Percentiles rank a stretch among this genome's conserved stretches.
Conservation (phyloP, 2,113 vertebrate species). For the Eudyptes chrysolophus region DNA sequence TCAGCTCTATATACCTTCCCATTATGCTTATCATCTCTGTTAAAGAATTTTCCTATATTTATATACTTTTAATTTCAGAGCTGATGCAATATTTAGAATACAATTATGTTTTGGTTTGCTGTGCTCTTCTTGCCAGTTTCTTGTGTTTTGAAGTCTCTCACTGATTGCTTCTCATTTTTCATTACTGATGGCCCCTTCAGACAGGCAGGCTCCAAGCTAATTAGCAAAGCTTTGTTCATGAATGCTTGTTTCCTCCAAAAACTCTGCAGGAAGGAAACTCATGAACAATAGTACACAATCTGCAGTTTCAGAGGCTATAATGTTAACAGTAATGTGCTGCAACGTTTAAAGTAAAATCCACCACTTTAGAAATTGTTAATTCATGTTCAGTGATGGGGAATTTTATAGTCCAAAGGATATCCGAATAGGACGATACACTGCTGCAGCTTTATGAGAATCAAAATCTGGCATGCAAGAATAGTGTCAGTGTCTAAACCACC, state of each 20-base stretch:
- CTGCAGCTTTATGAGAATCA: not conserved
- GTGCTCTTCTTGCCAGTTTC: constrained; percentile 28
- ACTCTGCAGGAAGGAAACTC: constrained; percentile 52
- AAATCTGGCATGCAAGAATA: not conserved
- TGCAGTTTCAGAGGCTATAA: constrained; percentile 15
- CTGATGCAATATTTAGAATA: constrained; percentile 26
- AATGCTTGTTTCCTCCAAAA: constrained; percentile 56
- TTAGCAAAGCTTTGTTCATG: constrained; percentile 65
- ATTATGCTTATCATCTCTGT: not conserved
- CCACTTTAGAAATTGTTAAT: not conserved
- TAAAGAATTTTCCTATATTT: not conserved
- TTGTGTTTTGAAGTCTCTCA: constrained; percentile 51
- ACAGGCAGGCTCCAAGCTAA: constrained; percentile 58
- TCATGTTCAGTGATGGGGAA: not conserved
- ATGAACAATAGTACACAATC: not conserved
- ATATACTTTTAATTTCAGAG: not conserved
- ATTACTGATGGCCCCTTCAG: constrained; percentile 48
- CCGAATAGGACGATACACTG: not conserved
- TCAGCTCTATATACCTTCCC: not conserved
- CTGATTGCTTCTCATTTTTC: constrained; percentile 64
- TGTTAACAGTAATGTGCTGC: constrained; percentile 12
- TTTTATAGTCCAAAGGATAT: not conserved
- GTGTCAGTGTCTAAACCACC: not conserved
- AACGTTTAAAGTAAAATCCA: not conserved
- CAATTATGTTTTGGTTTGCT: constrained; percentile 32